These are phyloP conservation scores for Tenrec ecaudatus DNA, from an alignment of 2,113 vertebrate genomes.

Conservation along the genomic window DNA sequence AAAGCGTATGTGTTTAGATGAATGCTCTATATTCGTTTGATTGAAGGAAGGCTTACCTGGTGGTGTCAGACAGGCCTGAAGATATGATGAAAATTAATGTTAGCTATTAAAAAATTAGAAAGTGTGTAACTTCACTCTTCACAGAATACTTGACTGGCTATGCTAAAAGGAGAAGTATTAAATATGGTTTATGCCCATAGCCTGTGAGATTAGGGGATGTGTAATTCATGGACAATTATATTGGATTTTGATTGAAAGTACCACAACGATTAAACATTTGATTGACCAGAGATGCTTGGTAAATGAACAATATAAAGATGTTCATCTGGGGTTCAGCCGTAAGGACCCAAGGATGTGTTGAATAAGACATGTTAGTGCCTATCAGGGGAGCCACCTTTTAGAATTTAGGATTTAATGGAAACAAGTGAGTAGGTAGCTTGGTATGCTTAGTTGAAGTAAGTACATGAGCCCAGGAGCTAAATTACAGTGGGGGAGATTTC, in stretches of 20 bases:
- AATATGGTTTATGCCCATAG: not conserved
- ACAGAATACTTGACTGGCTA: not conserved
- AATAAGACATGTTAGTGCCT: not conserved
- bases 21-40: not conserved
- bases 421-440: not conserved
- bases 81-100: not conserved
- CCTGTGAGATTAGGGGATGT: not conserved
- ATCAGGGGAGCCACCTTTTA: not conserved
- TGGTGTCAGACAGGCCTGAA: not conserved
- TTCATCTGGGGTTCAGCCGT: not conserved
- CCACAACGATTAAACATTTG: not conserved
- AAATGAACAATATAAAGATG: not conserved
- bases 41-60: not conserved
- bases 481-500: not conserved
- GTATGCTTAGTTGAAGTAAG: not conserved
- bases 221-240: not conserved
- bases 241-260: not conserved
- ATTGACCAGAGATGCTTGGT: not conserved
- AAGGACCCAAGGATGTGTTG: not conserved
- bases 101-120: not conserved
- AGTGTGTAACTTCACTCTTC: not conserved
- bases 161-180: not conserved
- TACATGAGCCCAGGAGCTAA: not conserved
- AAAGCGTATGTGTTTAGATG: not conserved
- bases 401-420: not conserved